Evolutionary conservation across 2,888 invertebrate species (phyloP), one percentile per base, ranked within the genome.

Genomic region (Eurytoma adleriae): DNA sequence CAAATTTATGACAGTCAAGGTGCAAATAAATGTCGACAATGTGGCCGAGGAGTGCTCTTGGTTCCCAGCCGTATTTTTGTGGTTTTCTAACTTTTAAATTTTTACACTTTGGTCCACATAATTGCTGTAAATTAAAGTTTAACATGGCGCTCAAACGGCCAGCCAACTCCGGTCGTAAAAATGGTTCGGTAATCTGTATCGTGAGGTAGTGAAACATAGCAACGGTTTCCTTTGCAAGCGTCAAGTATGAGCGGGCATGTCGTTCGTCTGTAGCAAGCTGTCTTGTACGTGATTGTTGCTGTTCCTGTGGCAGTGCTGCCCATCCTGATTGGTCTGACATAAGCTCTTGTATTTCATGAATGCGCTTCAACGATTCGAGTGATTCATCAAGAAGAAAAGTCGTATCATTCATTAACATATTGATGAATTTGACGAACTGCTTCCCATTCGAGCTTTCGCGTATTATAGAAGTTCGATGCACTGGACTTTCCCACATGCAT

Each of bases 121-220:
- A 93, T 90, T 99, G 99, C 89, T 97, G 96, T 84, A 99, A 93
- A 92, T 99, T 99, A 91, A 98, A 99, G 92, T 99, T 99, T 84
- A 99, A 93, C 99, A 99, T 99, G 78, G 99, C 98, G 76, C 99
- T 98, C 78, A 99, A 93, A 74, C 98, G 89, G 89, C 98, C 98
- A 62, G 97, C 98, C 83, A 99, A 92, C 92, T 98, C 98, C 1
- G 98, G 96, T 82, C 97, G 94, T 86, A 98, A 93, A 92, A 99
- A 99, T 61, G 99, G 98, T 89, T 98, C 96, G 88, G 96, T 96
- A 85, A 99, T 98, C 88, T 98, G 96, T 86, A 96, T 96, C 24
- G 99, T 98, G 86, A 99, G 93, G 91, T 99, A 98, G 90, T 98
- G 97, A 91, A 99, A 96, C 98, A 99, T 98, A 90, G 99, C 98